Evolutionary conservation across 2,888 invertebrate genomes (phyloP), one percentile per base, ranked within the genome.

Genomic region (Orchesellides sinensis): DNA sequence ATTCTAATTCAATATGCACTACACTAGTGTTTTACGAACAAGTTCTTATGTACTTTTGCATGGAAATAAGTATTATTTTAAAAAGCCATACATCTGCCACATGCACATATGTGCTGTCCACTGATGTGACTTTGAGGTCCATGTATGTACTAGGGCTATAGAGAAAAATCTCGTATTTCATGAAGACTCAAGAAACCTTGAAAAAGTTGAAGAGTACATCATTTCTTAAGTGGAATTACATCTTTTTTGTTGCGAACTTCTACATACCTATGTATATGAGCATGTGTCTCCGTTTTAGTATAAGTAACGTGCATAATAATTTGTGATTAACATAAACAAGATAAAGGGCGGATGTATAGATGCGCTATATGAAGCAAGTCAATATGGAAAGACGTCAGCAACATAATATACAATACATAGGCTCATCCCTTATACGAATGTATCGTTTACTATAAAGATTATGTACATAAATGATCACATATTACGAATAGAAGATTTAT

Each of bases 111-210:
- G 47, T 49, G 49, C n/a, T 59, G 52, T 70, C 70, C 59, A 49
- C 73, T 61, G 19, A 49, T 56, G 49, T n/a, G 56, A 59, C 45
- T 72, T 70, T 29, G 32, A 73, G 21, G 21, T 52, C 21, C 21
- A 17, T 47, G 47, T 47, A 47, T 47, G 5, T 47, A 4, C n/a
- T 47, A 6, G n/a, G 59, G 19, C 54, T 21, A n/a, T n/a, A n/a
- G n/a, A n/a, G n/a, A n/a, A n/a, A n/a, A n/a, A 45, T 59, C 59
- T 45, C 47, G 29, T 14, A 74, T 21, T 63, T 74, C 65, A 35
- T 65, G 52, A 74, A 75, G 54, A 52, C 65, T 65, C 40, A 65
- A 65, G 74, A 75, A 75, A 75, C 63, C 74, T 65, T 75, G 65
- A 65, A 75, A 59, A 59, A 73, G 68, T 68, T 68, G 68, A 68